A percentile compares a stretch with the other conserved stretches of the same genome.
Conservation (phyloP, 1,140 invertebrate genomes). For the Calephelis nemesis region DNA sequence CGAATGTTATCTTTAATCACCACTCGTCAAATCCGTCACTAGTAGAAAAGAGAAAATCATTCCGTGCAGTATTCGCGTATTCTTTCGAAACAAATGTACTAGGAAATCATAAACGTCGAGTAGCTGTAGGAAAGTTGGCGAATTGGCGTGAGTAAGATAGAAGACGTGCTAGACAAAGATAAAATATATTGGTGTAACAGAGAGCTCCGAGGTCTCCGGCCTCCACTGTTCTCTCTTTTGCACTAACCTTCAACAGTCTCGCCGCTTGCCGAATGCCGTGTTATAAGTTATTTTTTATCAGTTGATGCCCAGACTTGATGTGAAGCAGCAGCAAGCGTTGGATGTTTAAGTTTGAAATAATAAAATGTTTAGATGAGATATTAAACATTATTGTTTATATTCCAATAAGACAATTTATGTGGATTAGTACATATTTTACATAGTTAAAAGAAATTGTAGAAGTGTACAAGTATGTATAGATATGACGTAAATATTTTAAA, state of each 20-base stretch:
- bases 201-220: not conserved
- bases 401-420: no score
- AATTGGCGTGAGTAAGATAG: constrained; percentile 16
- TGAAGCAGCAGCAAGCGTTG: not conserved
- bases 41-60: constrained; percentile 29
- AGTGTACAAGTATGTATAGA: no score
- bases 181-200: not conserved
- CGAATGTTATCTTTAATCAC: no score
- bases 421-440: no score
- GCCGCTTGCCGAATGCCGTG: not conserved
- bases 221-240: not conserved
- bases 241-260: constrained; percentile 1
- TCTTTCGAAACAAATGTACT: constrained; percentile 73
- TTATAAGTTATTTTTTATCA: not conserved
- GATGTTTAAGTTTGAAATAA: not conserved
- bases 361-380: no score
- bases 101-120: constrained; percentile 56
- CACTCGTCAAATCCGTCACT: no score
- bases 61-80: constrained; percentile 57
- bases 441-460: no score
- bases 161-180: constrained; percentile 1
- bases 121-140: constrained; percentile 26
- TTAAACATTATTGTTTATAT: no score
- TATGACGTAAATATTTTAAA: no score
- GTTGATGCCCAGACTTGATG: not conserved